These are phyloP conservation scores for Megamerina dolium DNA, from an alignment of 2,888 invertebrate genomes.

Conservation along the genomic window DNA sequence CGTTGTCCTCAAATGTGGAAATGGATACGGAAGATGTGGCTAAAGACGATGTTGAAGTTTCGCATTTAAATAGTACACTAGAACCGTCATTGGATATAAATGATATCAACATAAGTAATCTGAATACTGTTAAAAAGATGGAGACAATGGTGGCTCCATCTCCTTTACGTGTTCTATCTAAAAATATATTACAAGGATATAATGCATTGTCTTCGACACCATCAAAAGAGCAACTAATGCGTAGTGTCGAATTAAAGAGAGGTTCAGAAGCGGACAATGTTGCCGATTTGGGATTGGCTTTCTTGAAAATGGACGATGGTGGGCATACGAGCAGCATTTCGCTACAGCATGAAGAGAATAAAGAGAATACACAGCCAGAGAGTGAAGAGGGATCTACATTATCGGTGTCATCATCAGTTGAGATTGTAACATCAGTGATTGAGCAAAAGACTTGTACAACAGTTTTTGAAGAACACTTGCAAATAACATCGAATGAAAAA, in stretches of 20 bases:
- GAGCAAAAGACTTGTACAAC: slow-evolving; percentile 25
- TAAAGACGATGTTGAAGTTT: slow-evolving; percentile 15
- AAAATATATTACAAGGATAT: slow-evolving; percentile 33
- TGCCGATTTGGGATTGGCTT: slow-evolving; percentile 19
- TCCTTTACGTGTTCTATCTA: slow-evolving; percentile 30
- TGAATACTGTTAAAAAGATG: slow-evolving; percentile 17
- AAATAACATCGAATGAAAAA: too few relatives aligned
- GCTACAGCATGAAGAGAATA: slow-evolving; percentile 21
- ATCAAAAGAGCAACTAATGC: slow-evolving; percentile 29
- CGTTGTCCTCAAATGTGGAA: slow-evolving; percentile 8
- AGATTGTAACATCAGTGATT: slow-evolving; percentile 27
- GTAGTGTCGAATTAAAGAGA: slow-evolving; percentile 23
- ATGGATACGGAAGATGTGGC: slow-evolving; percentile 7
- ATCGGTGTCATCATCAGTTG: slow-evolving; percentile 23
- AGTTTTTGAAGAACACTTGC: too few relatives aligned
- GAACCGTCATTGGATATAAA: slow-evolving; percentile 21
- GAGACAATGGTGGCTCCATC: slow-evolving; percentile 14
- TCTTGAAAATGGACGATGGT: slow-evolving; percentile 20
- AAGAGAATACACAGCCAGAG: slow-evolving; percentile 33
- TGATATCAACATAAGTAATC: slow-evolving; percentile 3
- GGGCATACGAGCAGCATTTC: slow-evolving; percentile 1
- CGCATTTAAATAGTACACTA: slow-evolving; percentile 25
- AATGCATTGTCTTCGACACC: slow-evolving; percentile 40
- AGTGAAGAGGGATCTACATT: slow-evolving; percentile 22
- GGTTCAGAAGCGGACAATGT: slow-evolving; percentile 21